Conservation (phyloP, 2,888 invertebrate genomes). For the Helicoverpa assulta region DNA sequence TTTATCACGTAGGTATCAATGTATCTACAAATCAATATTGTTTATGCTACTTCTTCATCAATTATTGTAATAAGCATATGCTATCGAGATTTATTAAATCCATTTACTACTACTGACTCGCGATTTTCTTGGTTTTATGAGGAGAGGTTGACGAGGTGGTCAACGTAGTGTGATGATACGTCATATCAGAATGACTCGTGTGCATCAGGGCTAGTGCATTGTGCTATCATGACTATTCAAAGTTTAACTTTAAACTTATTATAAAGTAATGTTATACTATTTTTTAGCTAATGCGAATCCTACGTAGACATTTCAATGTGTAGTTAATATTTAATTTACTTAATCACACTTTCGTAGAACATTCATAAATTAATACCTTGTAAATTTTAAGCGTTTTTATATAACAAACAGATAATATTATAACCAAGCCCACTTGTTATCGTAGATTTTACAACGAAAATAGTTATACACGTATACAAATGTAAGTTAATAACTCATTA, state of each 20-base stretch:
- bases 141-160: conserved; percentile 49
- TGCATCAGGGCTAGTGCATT: conserved; percentile 68
- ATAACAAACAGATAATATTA: conserved; percentile 66
- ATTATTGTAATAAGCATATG: conserved; percentile 36
- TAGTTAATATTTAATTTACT: conserved; percentile 69
- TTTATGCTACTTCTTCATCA: conserved; percentile 37
- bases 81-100: conserved; percentile 29
- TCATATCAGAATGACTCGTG: conserved; percentile 75
- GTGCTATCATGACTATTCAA: conserved; percentile 70
- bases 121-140: conserved; percentile 43
- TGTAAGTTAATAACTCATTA: conserved; percentile 69
- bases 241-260: conserved; percentile 54
- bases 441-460: conserved; percentile 88
- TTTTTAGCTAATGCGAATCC: conserved; percentile 72
- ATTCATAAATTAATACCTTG: conserved; percentile 61
- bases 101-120: conserved; percentile 26
- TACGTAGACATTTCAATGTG: conserved; percentile 72
- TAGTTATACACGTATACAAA: conserved; percentile 78
- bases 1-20: conserved; percentile 43
- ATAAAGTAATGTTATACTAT: conserved; percentile 64
- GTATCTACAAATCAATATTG: conserved; percentile 43
- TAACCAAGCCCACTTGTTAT: conserved; percentile 80
- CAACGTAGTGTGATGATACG: conserved; percentile 71
- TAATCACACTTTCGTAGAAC: conserved; percentile 63
- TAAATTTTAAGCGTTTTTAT: conserved; percentile 67